Base-by-base conservation (phyloP, 1,140 invertebrate genomes). In the Leptinotarsa texana region DNA sequence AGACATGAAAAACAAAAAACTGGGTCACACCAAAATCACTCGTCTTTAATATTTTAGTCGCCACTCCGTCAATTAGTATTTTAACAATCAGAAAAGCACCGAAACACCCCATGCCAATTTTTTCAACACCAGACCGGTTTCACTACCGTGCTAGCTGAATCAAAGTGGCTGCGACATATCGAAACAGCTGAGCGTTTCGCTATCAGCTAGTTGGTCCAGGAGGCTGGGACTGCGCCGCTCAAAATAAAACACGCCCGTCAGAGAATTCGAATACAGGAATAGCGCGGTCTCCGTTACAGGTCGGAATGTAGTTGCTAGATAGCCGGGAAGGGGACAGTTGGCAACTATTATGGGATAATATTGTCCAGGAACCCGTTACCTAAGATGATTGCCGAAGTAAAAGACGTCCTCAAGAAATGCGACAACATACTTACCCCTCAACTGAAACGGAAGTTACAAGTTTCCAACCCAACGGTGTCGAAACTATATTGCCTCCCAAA, bases 181-280 rank as follows among this genome's bases (percentile, higher is more conserved):
- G 51, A 70, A 80, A 80, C 79, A 80, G 77, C 79, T 80, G 77
- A 75, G 77, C 49, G 67, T 70, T 67, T 42, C 66, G 51, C 51
- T 57, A 71, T 62, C 22, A 18, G 21, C 15, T 49, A 49, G 49
- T 24, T 27, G 17, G 22, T 61, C 69, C 48, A 62, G 69, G 69
- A 71, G 49, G 51, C 69, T 71, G 33, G 51, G 51, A 42, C 51
- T 57, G n/a, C 51, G 51, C n/a, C 22, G 49, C 49, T 27, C 49
- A 33, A 71, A 71, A 71, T 71, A 71, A 71, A 71, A 71, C 69
- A 27, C 49, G 21, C 21, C 24, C 42, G 49, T 24, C 22, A 62
- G 51, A 61, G 22, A 61, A 18, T 61, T 71, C 48, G 69, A 22
- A 22, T 62, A 27, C 68, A 69, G 48, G 49, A 51, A 47, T 49